phyloP scores from a whole-genome alignment of 2,888 invertebrate genomes.

The Drosophila subquinaria region DNA sequence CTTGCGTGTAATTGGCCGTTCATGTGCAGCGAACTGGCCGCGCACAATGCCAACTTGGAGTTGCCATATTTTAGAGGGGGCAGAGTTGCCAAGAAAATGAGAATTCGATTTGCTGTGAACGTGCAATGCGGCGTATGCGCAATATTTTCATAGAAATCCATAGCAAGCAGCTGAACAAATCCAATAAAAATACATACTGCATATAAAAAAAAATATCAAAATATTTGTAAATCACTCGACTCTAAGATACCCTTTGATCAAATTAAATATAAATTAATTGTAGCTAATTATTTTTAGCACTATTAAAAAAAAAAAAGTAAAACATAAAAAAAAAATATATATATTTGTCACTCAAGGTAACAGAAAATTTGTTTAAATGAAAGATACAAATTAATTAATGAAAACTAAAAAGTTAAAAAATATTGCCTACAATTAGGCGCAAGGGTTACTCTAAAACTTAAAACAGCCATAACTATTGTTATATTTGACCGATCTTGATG shows the following conservation, averaged over 20 bases:
- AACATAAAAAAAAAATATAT: no score
- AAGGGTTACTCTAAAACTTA: neutral
- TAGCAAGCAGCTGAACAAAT: slow-evolving; percentile 48
- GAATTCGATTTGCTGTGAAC: slow-evolving; percentile 53
- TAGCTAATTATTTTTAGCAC: no score
- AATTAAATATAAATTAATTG: neutral
- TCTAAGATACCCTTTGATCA: neutral
- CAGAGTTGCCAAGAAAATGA: slow-evolving; percentile 31
- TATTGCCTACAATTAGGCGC: neutral
- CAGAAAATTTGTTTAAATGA: no score
- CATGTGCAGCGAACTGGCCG: slow-evolving; percentile 66
- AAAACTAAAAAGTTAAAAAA: neutral
- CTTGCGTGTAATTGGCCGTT: slow-evolving; percentile 65
- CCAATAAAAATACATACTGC: slow-evolving; percentile 56
- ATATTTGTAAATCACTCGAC: neutral
- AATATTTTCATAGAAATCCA: slow-evolving; percentile 44
- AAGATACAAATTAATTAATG: no score
- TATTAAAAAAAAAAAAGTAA: no score
- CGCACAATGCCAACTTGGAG: slow-evolving; percentile 38
- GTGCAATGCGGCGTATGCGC: slow-evolving; percentile 71
- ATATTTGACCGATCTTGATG: neutral
- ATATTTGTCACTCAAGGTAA: no score
- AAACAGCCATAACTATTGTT: neutral
- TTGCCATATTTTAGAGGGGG: slow-evolving; percentile 33
- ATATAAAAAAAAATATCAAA: neutral